Conservation (phyloP, 2,113 vertebrate genomes). For the Romanogobio albipinnatus region DNA sequence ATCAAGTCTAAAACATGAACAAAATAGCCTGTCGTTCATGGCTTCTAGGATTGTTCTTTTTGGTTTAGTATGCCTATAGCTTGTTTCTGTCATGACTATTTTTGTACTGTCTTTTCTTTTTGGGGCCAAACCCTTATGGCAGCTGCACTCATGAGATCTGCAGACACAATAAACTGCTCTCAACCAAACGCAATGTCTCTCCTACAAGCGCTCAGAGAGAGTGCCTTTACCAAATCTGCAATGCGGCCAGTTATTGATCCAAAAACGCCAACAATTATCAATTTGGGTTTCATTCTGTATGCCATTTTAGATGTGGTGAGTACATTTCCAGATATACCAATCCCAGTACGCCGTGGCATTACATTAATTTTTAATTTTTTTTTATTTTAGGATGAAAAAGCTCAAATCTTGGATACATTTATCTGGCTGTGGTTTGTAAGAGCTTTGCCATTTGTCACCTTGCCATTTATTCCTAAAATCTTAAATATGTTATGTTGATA, state of each 20-base stretch:
- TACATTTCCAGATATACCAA: conserved; percentile 18
- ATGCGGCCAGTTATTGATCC: conserved; percentile 68
- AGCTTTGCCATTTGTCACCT: background rate
- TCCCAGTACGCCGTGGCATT: background rate
- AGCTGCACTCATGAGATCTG: conserved; percentile 18
- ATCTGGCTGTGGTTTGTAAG: conserved; percentile 71
- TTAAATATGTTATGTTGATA: background rate
- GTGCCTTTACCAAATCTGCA: conserved; percentile 50
- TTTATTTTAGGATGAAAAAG: conserved; percentile 71
- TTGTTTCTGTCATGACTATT: background rate
- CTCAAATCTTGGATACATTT: conserved; percentile 68
- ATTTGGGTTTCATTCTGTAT: conserved; percentile 63
- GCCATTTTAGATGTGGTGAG: conserved; percentile 76
- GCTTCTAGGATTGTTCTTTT: background rate
- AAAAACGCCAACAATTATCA: conserved; percentile 58
- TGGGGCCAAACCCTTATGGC: background rate
- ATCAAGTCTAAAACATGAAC: background rate
- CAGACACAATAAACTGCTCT: conserved; percentile 56
- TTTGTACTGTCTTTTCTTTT: background rate
- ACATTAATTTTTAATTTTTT: background rate
- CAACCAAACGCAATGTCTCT: conserved; percentile 41
- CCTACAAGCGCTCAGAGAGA: conserved; percentile 6
- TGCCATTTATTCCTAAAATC: background rate
- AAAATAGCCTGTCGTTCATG: background rate
- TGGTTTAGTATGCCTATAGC: background rate